Conservation (phyloP, 2,888 invertebrate genomes). For the Neocrepidodera transversa region DNA sequence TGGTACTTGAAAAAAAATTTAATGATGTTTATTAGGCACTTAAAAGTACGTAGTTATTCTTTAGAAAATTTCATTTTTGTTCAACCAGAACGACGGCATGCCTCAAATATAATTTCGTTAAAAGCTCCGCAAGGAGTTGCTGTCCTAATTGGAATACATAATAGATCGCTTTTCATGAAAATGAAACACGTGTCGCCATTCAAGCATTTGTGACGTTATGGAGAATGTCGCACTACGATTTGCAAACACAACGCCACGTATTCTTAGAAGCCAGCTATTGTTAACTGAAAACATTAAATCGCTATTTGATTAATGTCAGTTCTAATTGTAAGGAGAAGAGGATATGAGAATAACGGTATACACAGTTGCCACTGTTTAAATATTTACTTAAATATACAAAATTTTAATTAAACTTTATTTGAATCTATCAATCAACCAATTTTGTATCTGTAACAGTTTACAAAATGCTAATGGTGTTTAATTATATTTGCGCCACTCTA, state of each 20-base stretch:
- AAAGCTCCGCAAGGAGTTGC: slow-evolving; percentile 10
- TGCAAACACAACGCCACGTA: not conserved
- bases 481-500: too few species aligned
- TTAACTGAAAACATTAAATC: not conserved
- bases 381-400: too few species aligned
- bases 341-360: not conserved
- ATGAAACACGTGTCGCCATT: slow-evolving; percentile 16
- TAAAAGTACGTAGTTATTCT: too few species aligned
- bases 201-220: not conserved
- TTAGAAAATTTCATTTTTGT: not conserved
- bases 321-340: not conserved
- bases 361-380: too few species aligned
- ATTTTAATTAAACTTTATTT: too few species aligned
- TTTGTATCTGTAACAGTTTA: too few species aligned
- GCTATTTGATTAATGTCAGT: slow-evolving; percentile 1
- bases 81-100: not conserved
- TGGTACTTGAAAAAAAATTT: too few species aligned
- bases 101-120: slow-evolving; percentile 4
- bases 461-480: too few species aligned
- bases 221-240: not conserved
- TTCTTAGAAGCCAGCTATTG: not conserved
- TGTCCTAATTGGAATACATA: slow-evolving; percentile 19
- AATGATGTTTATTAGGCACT: too few species aligned
- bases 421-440: too few species aligned
- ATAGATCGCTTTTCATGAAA: slow-evolving; percentile 17